phyloP scores from a whole-genome alignment of 1,140 invertebrate genomes.

The Drosophila littoralis region DNA sequence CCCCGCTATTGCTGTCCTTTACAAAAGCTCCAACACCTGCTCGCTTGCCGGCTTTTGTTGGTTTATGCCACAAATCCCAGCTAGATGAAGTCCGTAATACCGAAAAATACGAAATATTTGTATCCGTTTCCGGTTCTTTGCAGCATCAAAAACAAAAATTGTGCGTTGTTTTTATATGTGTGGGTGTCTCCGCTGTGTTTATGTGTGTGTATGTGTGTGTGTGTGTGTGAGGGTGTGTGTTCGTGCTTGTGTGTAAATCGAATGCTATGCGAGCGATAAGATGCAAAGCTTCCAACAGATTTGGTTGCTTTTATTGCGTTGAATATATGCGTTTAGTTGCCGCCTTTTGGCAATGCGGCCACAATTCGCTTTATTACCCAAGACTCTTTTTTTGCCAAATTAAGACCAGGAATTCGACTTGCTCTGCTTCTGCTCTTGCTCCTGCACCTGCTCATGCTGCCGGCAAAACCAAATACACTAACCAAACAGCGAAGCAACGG shows the following conservation, averaged over 20 bases:
- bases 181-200: neutral
- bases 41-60: slow-evolving; percentile 41
- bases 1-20: neutral
- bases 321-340: slow-evolving; percentile 19
- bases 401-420: slow-evolving; percentile 90
- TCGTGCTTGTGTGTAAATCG: neutral
- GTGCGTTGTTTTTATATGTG: slow-evolving; percentile 10
- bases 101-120: slow-evolving; percentile 60
- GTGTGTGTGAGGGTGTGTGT: slow-evolving; percentile 5
- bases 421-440: too few relatives aligned
- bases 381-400: neutral
- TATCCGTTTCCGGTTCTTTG: slow-evolving; percentile 46
- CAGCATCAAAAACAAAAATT: slow-evolving; percentile 29
- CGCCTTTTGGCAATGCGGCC: slow-evolving; percentile 4
- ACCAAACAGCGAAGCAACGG: neutral
- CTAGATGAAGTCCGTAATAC: slow-evolving; percentile 58
- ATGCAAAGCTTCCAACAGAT: slow-evolving; percentile 31
- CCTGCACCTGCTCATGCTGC: too few relatives aligned
- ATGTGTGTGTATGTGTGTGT: slow-evolving; percentile 9
- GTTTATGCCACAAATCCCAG: slow-evolving; percentile 53
- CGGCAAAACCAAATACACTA: neutral
- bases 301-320: slow-evolving; percentile 27
- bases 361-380: slow-evolving; percentile 11
- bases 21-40: slow-evolving; percentile 19
- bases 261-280: slow-evolving; percentile 36